These are phyloP conservation scores for Riparia riparia DNA, from an alignment of 2,113 vertebrate genomes.

Conservation along the genomic window DNA sequence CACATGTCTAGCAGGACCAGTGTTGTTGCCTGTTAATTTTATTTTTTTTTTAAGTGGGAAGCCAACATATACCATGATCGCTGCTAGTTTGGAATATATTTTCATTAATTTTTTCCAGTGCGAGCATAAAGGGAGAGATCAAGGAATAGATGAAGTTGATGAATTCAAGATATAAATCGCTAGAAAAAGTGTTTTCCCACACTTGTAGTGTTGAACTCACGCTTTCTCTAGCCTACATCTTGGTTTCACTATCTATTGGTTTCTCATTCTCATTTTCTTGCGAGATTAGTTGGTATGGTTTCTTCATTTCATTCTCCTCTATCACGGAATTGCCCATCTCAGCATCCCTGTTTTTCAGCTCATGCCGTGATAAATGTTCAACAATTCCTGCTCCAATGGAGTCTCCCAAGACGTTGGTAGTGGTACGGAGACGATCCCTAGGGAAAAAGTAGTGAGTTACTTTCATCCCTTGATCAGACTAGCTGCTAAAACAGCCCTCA, in stretches of 20 bases:
- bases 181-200: constrained; percentile 5
- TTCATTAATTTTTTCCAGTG: constrained; percentile 53
- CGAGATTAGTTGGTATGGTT: constrained; percentile 88
- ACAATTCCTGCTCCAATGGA: constrained; percentile 95
- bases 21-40: constrained; percentile 35
- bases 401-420: constrained; percentile 94
- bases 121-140: constrained; percentile 24
- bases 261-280: constrained; percentile 88
- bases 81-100: constrained; percentile 49
- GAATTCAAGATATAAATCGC: neutral
- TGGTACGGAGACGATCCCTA: constrained; percentile 94
- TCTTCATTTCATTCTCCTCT: constrained; percentile 92
- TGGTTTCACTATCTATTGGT: constrained; percentile 86
- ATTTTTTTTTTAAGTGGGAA: constrained; percentile 31
- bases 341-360: constrained; percentile 83
- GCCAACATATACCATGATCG: constrained; percentile 10
- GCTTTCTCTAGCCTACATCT: constrained; percentile 84
- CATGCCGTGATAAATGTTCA: constrained; percentile 91
- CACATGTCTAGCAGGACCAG: constrained; percentile 45
- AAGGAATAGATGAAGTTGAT: constrained; percentile 24
- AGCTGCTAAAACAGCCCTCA: neutral
- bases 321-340: constrained; percentile 91
- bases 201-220: neutral
- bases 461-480: neutral
- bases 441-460: neutral